These are phyloP conservation scores for Lynx canadensis DNA, from an alignment of 2,113 vertebrate genomes.

Conservation along the genomic window DNA sequence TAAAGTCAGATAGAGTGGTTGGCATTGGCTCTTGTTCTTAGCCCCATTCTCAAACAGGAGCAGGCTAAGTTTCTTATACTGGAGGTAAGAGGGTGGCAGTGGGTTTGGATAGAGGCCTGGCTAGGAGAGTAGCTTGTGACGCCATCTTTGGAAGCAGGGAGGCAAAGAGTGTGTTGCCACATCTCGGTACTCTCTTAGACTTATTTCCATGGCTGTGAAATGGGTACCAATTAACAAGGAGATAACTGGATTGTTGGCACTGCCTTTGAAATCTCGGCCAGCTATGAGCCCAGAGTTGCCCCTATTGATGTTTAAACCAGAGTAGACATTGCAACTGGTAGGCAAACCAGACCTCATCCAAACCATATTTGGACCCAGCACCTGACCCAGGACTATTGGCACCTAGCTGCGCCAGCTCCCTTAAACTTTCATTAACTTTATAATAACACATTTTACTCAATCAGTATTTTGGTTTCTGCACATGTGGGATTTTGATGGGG, in stretches of 20 bases:
- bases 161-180: neutral
- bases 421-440: neutral
- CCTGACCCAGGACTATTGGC: neutral
- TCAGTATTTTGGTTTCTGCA: neutral
- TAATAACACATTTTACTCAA: neutral
- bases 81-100: neutral
- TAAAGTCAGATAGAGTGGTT: neutral
- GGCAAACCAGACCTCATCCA: neutral
- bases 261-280: neutral
- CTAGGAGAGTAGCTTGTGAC: neutral
- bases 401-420: neutral
- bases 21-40: neutral
- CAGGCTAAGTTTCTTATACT: neutral
- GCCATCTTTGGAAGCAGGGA: neutral
- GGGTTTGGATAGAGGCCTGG: neutral
- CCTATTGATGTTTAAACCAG: neutral
- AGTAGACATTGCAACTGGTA: neutral
- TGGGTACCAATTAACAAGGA: neutral
- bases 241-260: neutral
- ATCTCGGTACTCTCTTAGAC: neutral
- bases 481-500: neutral
- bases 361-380: neutral
- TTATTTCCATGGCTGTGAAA: neutral
- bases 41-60: neutral
- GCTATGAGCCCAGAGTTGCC: neutral